Base-by-base conservation (phyloP, 2,113 vertebrate genomes). In the Epinephelus lanceolatus region DNA sequence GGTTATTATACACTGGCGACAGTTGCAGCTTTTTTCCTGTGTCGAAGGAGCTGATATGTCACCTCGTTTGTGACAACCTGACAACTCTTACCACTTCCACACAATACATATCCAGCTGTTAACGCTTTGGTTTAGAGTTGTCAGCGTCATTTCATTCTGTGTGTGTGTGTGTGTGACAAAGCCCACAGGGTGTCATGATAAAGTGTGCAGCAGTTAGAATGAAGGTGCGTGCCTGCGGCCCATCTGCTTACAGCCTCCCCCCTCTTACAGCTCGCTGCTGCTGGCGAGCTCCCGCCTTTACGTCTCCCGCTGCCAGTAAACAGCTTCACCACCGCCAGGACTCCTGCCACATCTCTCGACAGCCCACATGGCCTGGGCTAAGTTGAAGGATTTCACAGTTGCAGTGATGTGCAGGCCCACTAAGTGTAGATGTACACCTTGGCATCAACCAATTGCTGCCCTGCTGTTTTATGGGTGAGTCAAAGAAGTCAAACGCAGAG, bases 201-300 rank as follows among this genome's bases (percentile, higher is more conserved):
- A 23, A 76, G 18, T 71, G 70, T 5, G 9, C 62, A 63, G 72
- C 45, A 81, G 71, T 83, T 67, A 75, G 33, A 47, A 27, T 76
- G 23, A 67, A 63, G 55, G 72, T 80, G 73, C 5, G 15, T 66
- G 78, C 72, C 66, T 65, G 74, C 25, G 21, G 84, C 70, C 80
- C 79, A 87, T 87, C 79, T 81, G 82, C 76, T 81, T 56, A 23
- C 73, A 60, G 18, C 80, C 59, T 19, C 53, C 51, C 53, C 19
- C 30, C 19, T 52, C 67, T 75, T 14, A n/a, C 42, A 40, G 47
- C 74, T 65, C 45, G 14, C 21, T 62, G 33, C 62, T 71, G 78
- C 51, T 56, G 83, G 59, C 62, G 7, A 45, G 69, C 57, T 65
- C 51, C 4, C 1, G 15, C 5, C 30, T 73, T 61, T 27, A 56